Base-by-base conservation (phyloP, 1,140 invertebrate species). In the Helicorthomorpha holstii region DNA sequence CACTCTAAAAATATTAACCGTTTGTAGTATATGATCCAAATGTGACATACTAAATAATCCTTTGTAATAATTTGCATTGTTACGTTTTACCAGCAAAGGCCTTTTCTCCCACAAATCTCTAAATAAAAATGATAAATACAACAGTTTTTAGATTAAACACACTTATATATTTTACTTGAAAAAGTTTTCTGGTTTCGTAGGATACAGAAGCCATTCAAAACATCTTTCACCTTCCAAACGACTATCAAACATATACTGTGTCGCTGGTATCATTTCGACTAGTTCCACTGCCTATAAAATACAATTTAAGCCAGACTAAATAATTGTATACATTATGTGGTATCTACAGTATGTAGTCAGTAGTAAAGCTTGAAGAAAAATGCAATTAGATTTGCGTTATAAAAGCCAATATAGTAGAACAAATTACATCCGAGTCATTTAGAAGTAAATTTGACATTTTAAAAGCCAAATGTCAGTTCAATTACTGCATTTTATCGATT, bases 11-110 rank as follows among this genome's bases (percentile, higher is more conserved):
- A 1, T 26, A 27, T 51, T 53, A 58, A 73, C 71, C 57, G 69
- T 56, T 53, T 82, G 66, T 16, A 96, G 66, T 63, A 93, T 81
- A 48, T 74, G 65, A 66, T 95, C 86, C 22, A 95, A 75, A 57
- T 78, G 69, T 25, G 73, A 63, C 25, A 83, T 83, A 3, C 82
- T 82, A 54, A 92, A 79, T 44, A 93, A 66, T 29, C 77, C 69
- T 46, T 73, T 71, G 64, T 81, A 92, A 62, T 88, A 90, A 16
- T 72, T 64, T 1, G 65, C 47, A 48, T 75, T 72, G 44, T 76
- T 71, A 26, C 85, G 73, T 53, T 77, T 73, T 29, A 95, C 76
- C 54, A 82, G 71, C 12, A 91, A 61, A 1, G 86, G 83, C 54
- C 76, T 77, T 50, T 79, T 80, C 67, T 95, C 89, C 88, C 88